Conservation (phyloP, 2,113 vertebrate species). For the Vireo altiloquus region DNA sequence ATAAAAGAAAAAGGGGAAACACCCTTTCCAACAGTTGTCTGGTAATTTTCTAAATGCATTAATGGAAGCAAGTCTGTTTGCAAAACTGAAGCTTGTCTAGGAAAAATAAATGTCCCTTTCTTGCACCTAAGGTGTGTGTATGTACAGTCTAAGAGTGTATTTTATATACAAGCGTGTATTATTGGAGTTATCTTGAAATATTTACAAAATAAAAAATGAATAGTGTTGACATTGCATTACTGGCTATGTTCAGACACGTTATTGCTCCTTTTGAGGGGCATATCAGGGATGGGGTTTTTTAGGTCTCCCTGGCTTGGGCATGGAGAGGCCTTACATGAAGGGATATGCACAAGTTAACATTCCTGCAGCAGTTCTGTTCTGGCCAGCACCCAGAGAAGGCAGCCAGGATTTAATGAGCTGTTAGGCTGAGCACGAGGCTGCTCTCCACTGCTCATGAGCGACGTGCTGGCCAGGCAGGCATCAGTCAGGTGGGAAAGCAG, state of each 20-base stretch:
- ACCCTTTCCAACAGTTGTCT: not conserved
- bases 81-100: not conserved
- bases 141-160: not conserved
- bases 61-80: not conserved
- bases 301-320: not conserved
- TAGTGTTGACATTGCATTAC: not conserved
- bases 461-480: not conserved
- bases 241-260: not conserved
- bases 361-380: not conserved
- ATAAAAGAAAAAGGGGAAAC: not conserved
- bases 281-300: not conserved
- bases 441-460: fast-evolving
- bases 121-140: not conserved
- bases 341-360: not conserved
- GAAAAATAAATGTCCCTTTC: not conserved
- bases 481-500: not conserved
- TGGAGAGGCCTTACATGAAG: not conserved
- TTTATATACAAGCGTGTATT: not conserved
- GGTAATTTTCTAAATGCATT: not conserved
- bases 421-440: not conserved
- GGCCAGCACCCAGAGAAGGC: not conserved
- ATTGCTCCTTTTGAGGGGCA: not conserved
- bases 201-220: not conserved
- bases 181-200: not conserved
- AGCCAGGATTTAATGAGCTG: not conserved